phyloP scores from a whole-genome alignment of 2,797 vertebrate genomes.

The Kryptolebias ocellatus region DNA sequence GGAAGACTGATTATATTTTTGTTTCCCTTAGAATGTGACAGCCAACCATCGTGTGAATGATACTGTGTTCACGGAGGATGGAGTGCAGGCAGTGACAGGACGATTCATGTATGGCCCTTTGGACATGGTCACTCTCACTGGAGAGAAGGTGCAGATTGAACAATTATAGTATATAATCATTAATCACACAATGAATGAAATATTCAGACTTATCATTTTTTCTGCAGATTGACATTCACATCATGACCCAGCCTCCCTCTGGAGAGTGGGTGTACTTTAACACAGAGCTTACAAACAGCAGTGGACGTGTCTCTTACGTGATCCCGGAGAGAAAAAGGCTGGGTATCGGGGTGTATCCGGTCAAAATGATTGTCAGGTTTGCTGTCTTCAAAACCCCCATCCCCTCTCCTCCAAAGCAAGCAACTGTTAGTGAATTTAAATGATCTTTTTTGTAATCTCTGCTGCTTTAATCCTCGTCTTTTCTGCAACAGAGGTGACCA shows the following conservation, averaged over 20 bases:
- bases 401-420: no score
- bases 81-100: conserved; percentile 88
- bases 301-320: conserved; percentile 90
- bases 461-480: neutral
- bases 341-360: conserved; percentile 94
- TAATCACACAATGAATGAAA: no score
- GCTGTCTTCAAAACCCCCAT: neutral
- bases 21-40: conserved; percentile 87
- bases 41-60: conserved; percentile 97
- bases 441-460: no score
- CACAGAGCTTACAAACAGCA: conserved; percentile 96
- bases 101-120: conserved; percentile 98
- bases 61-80: conserved; percentile 91
- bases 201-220: neutral
- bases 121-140: conserved; percentile 98
- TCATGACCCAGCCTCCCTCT: conserved; percentile 96
- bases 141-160: conserved; percentile 85
- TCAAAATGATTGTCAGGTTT: conserved; percentile 99
- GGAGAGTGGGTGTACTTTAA: conserved; percentile 96
- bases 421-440: no score
- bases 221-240: conserved; percentile 93
- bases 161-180: no score
- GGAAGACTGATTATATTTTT: no score
- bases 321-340: conserved; percentile 91
- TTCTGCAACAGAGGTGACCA: conserved; percentile 89